Percentiles rank a stretch among this genome's conserved stretches.
These are phyloP conservation scores for Nemurella pictetii DNA, from an alignment of 2,888 invertebrate genomes.

Conservation along the genomic window DNA sequence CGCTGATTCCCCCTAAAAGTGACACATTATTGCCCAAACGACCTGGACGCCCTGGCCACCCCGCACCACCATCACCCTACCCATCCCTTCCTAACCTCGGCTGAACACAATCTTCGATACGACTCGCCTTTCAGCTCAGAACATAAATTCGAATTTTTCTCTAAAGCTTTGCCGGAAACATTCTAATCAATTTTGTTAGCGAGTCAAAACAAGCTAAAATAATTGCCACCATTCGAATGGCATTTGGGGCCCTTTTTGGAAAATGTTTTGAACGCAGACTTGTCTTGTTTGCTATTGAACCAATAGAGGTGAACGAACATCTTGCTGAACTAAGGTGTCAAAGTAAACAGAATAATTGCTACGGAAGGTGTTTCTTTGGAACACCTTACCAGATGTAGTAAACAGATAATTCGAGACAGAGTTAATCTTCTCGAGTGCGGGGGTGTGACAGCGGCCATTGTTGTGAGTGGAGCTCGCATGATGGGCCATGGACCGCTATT, in stretches of 20 bases:
- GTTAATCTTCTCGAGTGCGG: neutral
- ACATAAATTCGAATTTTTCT: neutral
- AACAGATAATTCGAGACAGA: neutral
- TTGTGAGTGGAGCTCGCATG: neutral
- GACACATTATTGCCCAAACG: constrained; percentile 3
- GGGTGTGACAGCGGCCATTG: neutral
- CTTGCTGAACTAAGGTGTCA: neutral
- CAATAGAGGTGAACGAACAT: too few relatives aligned
- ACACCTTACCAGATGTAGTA: neutral
- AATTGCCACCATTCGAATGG: neutral
- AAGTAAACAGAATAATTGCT: neutral
- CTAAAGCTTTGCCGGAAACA: neutral
- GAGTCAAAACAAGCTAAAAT: neutral
- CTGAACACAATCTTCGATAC: neutral
- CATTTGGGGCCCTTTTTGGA: neutral
- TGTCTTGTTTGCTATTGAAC: too few relatives aligned
- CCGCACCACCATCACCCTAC: too few relatives aligned
- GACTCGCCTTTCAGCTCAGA: neutral
- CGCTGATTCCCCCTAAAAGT: neutral
- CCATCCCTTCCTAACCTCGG: neutral
- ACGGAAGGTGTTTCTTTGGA: neutral
- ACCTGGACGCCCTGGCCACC: neutral
- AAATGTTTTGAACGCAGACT: too few relatives aligned
- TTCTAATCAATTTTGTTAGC: neutral
- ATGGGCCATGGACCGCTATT: neutral